Percentiles rank a stretch among this genome's conserved stretches.
Conservation (phyloP, 2,797 vertebrate species). For the Antrozous pallidus region DNA sequence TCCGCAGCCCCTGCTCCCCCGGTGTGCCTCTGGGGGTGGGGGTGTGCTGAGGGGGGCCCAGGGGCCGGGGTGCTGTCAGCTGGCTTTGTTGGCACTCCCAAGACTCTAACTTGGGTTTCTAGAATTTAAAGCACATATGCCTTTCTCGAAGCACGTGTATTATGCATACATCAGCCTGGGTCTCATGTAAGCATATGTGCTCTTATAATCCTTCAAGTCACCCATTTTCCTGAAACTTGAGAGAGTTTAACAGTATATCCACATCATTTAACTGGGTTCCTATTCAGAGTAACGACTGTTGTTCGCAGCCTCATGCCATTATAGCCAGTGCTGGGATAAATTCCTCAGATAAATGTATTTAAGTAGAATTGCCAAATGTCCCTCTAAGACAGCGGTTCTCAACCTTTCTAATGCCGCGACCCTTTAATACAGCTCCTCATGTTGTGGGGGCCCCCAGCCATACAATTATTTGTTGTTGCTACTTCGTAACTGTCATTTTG, state of each 20-base stretch:
- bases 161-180: neutral
- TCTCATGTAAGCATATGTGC: neutral
- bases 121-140: neutral
- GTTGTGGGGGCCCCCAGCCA: too few species aligned
- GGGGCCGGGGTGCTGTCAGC: neutral
- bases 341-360: neutral
- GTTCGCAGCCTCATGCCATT: neutral
- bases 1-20: neutral
- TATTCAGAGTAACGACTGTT: neutral
- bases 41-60: accelerated
- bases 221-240: neutral
- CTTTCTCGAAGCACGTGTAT: neutral
- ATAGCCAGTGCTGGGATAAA: neutral
- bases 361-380: neutral
- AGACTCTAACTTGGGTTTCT: neutral
- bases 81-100: neutral
- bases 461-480: too few species aligned
- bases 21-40: neutral
- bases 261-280: neutral
- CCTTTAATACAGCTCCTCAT: too few species aligned
- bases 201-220: neutral
- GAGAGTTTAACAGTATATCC: neutral
- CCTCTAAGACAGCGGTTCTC: neutral
- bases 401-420: too few species aligned
- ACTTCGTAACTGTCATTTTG: too few species aligned